These are phyloP conservation scores for Himalopsyche phryganea DNA, from an alignment of 1,140 invertebrate species.

Conservation along the genomic window DNA sequence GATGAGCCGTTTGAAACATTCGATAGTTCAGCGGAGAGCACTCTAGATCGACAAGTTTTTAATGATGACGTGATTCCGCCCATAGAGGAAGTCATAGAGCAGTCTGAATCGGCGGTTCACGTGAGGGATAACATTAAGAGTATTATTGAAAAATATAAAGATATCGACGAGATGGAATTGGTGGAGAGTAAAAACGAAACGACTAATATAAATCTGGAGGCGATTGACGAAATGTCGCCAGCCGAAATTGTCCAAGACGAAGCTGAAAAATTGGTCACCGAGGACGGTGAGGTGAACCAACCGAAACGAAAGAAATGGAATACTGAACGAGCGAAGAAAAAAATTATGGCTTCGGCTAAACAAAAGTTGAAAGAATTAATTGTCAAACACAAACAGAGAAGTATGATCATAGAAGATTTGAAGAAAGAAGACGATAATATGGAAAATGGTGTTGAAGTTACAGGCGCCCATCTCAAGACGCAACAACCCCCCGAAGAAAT, in stretches of 20 bases:
- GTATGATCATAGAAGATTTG: constrained; percentile 20
- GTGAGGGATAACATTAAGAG: constrained; percentile 24
- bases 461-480: constrained; percentile 34
- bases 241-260: constrained; percentile 1
- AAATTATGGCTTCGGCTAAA: constrained; percentile 49
- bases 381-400: constrained; percentile 48
- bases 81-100: no score
- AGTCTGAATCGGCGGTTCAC: constrained; percentile 9
- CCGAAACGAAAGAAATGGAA: constrained; percentile 40
- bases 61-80: no score
- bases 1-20: constrained; percentile 5
- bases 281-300: not conserved
- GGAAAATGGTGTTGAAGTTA: constrained; percentile 41
- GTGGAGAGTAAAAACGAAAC: constrained; percentile 1
- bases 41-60: not conserved
- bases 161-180: not conserved
- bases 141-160: constrained; percentile 24
- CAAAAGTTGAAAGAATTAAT: constrained; percentile 52
- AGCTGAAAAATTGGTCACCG: constrained; percentile 8
- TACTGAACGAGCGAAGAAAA: constrained; percentile 43
- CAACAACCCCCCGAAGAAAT: constrained; percentile 20
- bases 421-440: constrained; percentile 26
- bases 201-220: not conserved
- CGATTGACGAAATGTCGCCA: not conserved
- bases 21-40: constrained; percentile 3